phyloP scores from a whole-genome alignment of 2,113 vertebrate genomes.

The Boulengeromyrus knoepffleri region DNA sequence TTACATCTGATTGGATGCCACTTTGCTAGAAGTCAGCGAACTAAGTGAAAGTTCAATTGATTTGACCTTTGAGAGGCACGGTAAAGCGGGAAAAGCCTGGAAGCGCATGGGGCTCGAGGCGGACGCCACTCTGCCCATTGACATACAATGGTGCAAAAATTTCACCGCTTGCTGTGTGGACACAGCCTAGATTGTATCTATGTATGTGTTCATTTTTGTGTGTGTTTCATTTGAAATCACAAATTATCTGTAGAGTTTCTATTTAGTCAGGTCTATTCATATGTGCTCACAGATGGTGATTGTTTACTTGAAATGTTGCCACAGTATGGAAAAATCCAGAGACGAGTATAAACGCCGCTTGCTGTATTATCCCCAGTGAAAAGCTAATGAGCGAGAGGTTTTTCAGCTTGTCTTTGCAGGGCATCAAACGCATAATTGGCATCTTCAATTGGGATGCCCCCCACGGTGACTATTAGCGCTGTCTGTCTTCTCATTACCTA shows the following conservation, averaged over 20 bases:
- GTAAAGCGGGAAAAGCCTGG: too few species aligned
- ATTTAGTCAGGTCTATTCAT: not conserved
- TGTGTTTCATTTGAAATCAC: not conserved
- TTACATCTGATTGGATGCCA: not conserved
- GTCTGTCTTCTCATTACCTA: constrained; percentile 13
- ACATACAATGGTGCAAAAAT: too few species aligned
- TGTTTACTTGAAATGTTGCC: not conserved
- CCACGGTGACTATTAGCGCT: constrained; percentile 1
- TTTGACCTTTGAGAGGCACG: not conserved
- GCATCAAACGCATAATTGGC: not conserved
- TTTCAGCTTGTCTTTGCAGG: constrained; percentile 8
- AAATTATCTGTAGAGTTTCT: not conserved
- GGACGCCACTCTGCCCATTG: too few species aligned
- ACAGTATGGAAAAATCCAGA: not conserved
- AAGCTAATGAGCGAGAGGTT: not conserved
- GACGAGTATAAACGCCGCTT: not conserved
- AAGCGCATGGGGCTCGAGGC: not conserved
- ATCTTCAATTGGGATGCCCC: not conserved
- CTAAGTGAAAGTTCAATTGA: not conserved
- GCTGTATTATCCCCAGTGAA: not conserved
- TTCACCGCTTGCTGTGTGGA: not conserved
- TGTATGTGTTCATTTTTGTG: not conserved
- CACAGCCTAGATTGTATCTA: not conserved
- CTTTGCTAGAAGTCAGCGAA: not conserved
- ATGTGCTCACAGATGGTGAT: not conserved